Evolutionary conservation across 1,140 invertebrate species (phyloP), one percentile per base, ranked within the genome.

Genomic region (Zaprionus taronus): DNA sequence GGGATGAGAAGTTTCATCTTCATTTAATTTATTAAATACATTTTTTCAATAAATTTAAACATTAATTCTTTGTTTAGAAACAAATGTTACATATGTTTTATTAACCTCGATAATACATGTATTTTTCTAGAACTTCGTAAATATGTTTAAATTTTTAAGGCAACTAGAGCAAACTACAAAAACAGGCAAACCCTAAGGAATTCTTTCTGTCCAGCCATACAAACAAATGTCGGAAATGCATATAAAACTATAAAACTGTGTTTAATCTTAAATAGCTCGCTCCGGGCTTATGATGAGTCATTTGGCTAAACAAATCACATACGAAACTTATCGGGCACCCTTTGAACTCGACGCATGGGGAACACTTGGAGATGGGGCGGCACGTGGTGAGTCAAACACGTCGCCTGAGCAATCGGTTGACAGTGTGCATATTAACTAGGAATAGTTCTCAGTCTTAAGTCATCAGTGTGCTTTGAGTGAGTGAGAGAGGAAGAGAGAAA

Each of bases 361-460:
- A 22, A 69, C 55, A 24, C 15, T 20, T 26, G 41, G 20, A 53
- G 58, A 72, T 61, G 56, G 77, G 53, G 68, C 38, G 79, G 77
- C 64, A 76, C 77, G 34, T 67, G 76, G 79, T 87, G 84, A 87
- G 81, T 87, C 84, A 87, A 84, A 73, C 85, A 87, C 85, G 81
- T 84, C 65, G 51, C 36, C 26, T 36, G n/a, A 53, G 55, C 83
- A 83, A 87, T 87, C 78, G 77, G 69, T 60, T 51, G 72, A 62
- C 79, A 69, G 38, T 57, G 26, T 87, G 84, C 87, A 87, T 87
- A 89, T 89, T 87, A 87, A 87, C 81, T 81, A 87, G 83, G 24
- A 17, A 51, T 51, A 34, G n/a, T 51, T 34, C 26, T 9, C 11
- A 62, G 41, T 28, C 31, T 9, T 9, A 11, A 34, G 31, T 31